Conservation (phyloP, 2,113 vertebrate genomes). For the Perccottus glenii region DNA sequence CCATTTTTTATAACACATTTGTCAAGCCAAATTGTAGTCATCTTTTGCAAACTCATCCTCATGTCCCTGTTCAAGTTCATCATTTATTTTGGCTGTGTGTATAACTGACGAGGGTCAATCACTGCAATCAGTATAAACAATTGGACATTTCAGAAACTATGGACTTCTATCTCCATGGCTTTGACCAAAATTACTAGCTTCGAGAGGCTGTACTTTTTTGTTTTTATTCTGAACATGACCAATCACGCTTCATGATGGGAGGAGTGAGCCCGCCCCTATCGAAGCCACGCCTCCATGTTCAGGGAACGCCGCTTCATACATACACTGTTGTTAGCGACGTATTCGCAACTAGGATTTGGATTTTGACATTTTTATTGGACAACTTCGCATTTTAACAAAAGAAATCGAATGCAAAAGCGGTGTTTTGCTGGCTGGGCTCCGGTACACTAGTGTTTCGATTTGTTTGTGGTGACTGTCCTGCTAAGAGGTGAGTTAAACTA, state of each 20-base stretch:
- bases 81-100: too few species aligned
- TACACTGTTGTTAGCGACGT: constrained; percentile 78
- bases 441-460: constrained; percentile 25
- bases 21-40: too few species aligned
- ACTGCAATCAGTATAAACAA: too few species aligned
- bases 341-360: constrained; percentile 44
- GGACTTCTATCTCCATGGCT: background rate
- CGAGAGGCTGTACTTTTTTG: constrained; percentile 40
- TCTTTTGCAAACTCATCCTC: too few species aligned
- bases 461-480: constrained; percentile 61
- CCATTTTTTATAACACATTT: too few species aligned
- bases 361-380: constrained; percentile 49
- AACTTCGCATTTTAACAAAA: constrained; percentile 29
- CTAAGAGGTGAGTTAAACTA: constrained; percentile 68
- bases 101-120: too few species aligned
- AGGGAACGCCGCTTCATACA: constrained; percentile 72
- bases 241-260: constrained; percentile 53
- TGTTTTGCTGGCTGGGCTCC: constrained; percentile 1
- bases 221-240: constrained; percentile 66
- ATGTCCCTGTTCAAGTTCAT: too few species aligned
- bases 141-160: too few species aligned
- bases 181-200: background rate
- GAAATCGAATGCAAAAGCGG: constrained; percentile 20
- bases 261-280: constrained; percentile 55
- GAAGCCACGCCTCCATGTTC: constrained; percentile 70